Conservation (phyloP, 2,113 vertebrate species). For the Etia nguti region DNA sequence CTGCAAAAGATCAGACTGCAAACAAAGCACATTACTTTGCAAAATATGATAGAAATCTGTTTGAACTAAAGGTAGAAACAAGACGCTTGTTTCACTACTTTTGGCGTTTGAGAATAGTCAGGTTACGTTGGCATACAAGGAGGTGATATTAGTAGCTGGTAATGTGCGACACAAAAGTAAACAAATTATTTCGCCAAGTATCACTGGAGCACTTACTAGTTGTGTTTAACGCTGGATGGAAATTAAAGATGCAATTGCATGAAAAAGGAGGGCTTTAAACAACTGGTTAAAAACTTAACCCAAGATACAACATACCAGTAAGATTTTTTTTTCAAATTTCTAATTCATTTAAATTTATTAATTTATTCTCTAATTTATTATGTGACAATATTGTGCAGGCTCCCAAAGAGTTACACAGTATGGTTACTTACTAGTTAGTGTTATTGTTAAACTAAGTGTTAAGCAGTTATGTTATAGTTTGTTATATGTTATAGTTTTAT, state of each 20-base stretch:
- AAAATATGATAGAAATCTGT: not conserved
- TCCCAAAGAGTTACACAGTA: not conserved
- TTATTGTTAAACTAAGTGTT: not conserved
- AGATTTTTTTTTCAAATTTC: not conserved
- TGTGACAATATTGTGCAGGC: not conserved
- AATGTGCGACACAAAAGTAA: no score
- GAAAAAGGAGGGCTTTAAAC: not conserved
- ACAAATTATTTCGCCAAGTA: no score
- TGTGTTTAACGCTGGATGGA: not conserved
- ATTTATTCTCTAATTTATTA: not conserved
- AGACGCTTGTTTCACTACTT: not conserved
- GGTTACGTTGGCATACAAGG: no score
- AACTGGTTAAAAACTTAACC: not conserved
- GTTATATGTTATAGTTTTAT: accelerated
- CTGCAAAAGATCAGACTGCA: not conserved
- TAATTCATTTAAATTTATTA: not conserved
- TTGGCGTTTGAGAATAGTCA: no score
- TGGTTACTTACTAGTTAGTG: not conserved
- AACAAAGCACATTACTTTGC: not conserved
- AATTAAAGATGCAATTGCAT: not conserved
- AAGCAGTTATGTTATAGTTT: accelerated
- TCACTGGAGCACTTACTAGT: no score
- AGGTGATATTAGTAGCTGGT: no score
- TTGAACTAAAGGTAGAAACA: not conserved
- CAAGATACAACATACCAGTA: not conserved